Percentiles rank a stretch among this genome's conserved stretches.
phyloP scores from a whole-genome alignment of 2,797 vertebrate species.

The Onychomys torridus region DNA sequence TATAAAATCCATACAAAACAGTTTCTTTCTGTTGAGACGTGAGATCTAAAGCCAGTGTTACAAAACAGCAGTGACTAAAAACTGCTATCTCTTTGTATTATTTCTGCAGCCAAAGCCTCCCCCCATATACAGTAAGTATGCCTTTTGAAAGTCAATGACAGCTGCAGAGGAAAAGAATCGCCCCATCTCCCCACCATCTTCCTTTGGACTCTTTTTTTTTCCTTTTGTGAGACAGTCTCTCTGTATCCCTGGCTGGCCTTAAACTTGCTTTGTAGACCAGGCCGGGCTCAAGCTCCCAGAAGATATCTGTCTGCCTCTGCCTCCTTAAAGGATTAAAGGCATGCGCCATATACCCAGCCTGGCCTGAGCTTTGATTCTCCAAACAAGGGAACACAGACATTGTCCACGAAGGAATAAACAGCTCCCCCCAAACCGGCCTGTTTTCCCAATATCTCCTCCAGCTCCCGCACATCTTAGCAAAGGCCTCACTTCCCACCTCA shows the following conservation, averaged over 20 bases:
- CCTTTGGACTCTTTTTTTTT: neutral
- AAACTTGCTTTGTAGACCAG: neutral
- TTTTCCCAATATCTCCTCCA: neutral
- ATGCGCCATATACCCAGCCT: neutral
- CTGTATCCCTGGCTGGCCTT: no score
- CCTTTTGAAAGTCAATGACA: neutral
- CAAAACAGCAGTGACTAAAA: neutral
- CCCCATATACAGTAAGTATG: neutral
- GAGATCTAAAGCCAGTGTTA: neutral
- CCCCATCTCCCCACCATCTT: neutral
- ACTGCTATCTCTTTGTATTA: neutral
- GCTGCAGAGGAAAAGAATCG: neutral
- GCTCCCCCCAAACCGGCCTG: neutral
- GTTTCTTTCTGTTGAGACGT: neutral
- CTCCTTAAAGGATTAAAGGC: neutral
- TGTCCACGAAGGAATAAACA: neutral
- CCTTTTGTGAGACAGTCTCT: neutral
- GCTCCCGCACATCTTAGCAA: neutral
- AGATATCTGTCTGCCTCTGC: neutral
- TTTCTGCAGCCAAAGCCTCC: neutral
- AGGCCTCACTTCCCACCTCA: slow-evolving; percentile 14
- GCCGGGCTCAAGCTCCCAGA: neutral
- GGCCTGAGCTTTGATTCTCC: neutral
- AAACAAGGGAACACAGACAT: neutral
- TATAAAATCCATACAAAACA: neutral